Evolutionary conservation across 2,797 vertebrate species (phyloP), one percentile per base, ranked within the genome.

Genomic region (Falco biarmicus): DNA sequence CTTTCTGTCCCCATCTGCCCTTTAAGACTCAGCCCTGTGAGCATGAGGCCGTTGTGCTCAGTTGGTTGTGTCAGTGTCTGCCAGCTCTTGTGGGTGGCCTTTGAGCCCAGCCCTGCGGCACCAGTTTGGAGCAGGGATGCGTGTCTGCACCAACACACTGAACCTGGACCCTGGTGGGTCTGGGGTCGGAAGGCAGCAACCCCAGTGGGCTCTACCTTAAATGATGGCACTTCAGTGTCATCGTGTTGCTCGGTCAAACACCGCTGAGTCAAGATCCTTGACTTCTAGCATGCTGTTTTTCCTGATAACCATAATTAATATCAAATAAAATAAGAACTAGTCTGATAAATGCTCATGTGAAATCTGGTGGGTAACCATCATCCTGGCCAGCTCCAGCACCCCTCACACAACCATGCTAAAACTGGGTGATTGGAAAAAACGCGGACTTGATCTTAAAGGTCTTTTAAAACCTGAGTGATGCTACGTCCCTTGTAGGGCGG

Each of bases 351-450:
- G 13, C 4, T 28, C 1, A 0, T 32, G 34, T 68, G n/a, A 63
- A 31, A 32, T 39, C 14, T 13, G 22, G 13, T n/a, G 15, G 4
- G 15, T 21, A 51, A 25, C 15, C 43, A 21, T n/a, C 21, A 5
- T 16, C 15, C 39, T 48, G n/a, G 22, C 57, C 37, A 29, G 5
- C 19, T 41, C 31, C n/a, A 37, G 19, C 61, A 29, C 10, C 13
- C 9, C 11, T 56, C 17, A 1, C 11, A 20, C 10, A 16, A 21
- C 24, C 15, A 17, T 0, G 0, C 5, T n/a, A 20, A 14, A 39
- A 56, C 2, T 15, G 34, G 5, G 24, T 0, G 5, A 11, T 39
- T 16, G 26, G 74, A 31, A 60, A 29, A 26, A 78, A 43, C 11
- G 3, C 15, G 15, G 14, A 43, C 43, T 43, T 43, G 43, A 43